phyloP scores from a whole-genome alignment of 2,113 vertebrate genomes.

The Elephas maximus region DNA sequence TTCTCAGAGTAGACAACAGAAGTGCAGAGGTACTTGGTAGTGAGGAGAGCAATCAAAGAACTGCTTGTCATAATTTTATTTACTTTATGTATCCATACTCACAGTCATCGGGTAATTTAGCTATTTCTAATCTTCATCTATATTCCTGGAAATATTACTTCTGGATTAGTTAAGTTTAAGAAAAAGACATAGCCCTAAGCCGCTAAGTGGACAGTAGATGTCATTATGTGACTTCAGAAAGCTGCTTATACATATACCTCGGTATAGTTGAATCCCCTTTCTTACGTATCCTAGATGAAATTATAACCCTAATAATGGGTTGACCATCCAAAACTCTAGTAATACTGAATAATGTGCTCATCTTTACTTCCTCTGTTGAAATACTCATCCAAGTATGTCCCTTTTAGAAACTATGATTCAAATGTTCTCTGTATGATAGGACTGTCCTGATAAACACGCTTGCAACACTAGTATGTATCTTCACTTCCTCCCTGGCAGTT shows the following conservation, averaged over 20 bases:
- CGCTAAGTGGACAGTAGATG: background rate
- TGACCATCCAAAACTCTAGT: constrained; percentile 42
- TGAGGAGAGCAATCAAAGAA: background rate
- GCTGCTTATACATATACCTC: background rate
- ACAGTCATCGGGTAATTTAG: background rate
- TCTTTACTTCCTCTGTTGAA: constrained; percentile 66
- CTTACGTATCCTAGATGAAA: background rate
- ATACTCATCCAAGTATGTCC: constrained; percentile 1
- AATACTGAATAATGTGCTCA: background rate
- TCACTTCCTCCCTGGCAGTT: background rate
- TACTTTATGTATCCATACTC: background rate
- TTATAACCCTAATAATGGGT: background rate
- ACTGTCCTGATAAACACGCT: background rate
- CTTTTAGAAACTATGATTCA: background rate
- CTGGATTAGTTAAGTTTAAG: background rate
- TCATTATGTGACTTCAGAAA: background rate
- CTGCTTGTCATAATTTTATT: background rate
- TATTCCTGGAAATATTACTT: background rate
- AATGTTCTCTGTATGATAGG: background rate
- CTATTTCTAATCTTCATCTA: background rate
- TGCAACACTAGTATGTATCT: background rate
- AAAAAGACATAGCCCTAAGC: background rate
- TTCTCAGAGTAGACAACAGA: background rate
- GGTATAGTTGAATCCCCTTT: background rate
- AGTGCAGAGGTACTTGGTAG: background rate